Conservation (phyloP, 1,140 invertebrate species). For the Elymnias hypermnestra region DNA sequence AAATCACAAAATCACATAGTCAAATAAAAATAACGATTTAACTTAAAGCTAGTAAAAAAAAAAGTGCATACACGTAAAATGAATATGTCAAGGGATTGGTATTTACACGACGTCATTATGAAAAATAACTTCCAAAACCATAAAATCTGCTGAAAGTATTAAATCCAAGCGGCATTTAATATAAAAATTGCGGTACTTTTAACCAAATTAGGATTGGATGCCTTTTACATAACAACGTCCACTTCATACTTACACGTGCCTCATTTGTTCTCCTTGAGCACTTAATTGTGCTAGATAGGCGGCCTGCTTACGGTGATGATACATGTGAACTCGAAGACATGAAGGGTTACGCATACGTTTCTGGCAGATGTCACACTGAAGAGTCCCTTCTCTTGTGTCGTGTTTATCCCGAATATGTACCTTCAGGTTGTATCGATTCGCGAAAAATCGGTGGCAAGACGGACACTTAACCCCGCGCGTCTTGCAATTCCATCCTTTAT, state of each 20-base stretch:
- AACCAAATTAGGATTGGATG: slow-evolving; percentile 1
- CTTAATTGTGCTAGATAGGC: slow-evolving; percentile 57
- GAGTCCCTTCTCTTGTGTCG: slow-evolving; percentile 70
- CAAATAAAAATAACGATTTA: no score
- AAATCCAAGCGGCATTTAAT: no score
- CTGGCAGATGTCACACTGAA: slow-evolving; percentile 77
- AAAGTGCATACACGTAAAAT: no score
- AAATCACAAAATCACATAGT: no score
- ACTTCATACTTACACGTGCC: slow-evolving; percentile 49
- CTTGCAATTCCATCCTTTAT: slow-evolving; percentile 63
- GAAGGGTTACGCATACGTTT: slow-evolving; percentile 78
- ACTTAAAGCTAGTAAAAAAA: no score
- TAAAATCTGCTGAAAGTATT: no score
- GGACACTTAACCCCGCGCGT: slow-evolving; percentile 77
- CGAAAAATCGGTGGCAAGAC: slow-evolving; percentile 77
- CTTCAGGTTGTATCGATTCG: slow-evolving; percentile 79
- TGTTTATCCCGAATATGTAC: slow-evolving; percentile 79
- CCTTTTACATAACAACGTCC: slow-evolving; percentile 1
- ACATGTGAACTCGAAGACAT: slow-evolving; percentile 77
- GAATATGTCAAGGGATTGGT: no score
- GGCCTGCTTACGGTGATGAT: slow-evolving; percentile 77
- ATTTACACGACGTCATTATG: no score
- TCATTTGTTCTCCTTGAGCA: slow-evolving; percentile 49
- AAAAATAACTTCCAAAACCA: no score
- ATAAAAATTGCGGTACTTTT: no score